Evolutionary conservation across 2,113 vertebrate species (phyloP).

Genomic region (rabbit (Oryctolagus cuniculus)): mOryCun1.1 NC_091453.1:64460001-64460500

Average conservation of each 20-base stretch:
- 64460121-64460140: slow-evolving; percentile 60
- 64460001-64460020: slow-evolving; percentile 66
- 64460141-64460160: slow-evolving; percentile 64
- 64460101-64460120: slow-evolving; percentile 47
- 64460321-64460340: slow-evolving; percentile 62
- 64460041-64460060: slow-evolving; percentile 73
- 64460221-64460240: slow-evolving; percentile 51
- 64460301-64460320: slow-evolving; percentile 63
- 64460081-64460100: slow-evolving; percentile 66
- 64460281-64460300: slow-evolving; percentile 57
- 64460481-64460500: slow-evolving; percentile 25
- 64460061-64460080: slow-evolving; percentile 61
- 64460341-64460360: slow-evolving; percentile 58
- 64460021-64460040: slow-evolving; percentile 58
- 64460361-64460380: slow-evolving; percentile 40
- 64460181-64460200: slow-evolving; percentile 75
- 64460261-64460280: slow-evolving; percentile 69
- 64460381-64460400: slow-evolving; percentile 44
- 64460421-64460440: slow-evolving; percentile 1
- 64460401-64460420: slow-evolving; percentile 16
- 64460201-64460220: slow-evolving; percentile 68
- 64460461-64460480: slow-evolving; percentile 27
- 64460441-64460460: slow-evolving; percentile 32
- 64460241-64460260: slow-evolving; percentile 66
- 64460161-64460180: slow-evolving; percentile 59